phyloP scores from a whole-genome alignment of 1,140 invertebrate species.

The Cepaea nemoralis region DNA sequence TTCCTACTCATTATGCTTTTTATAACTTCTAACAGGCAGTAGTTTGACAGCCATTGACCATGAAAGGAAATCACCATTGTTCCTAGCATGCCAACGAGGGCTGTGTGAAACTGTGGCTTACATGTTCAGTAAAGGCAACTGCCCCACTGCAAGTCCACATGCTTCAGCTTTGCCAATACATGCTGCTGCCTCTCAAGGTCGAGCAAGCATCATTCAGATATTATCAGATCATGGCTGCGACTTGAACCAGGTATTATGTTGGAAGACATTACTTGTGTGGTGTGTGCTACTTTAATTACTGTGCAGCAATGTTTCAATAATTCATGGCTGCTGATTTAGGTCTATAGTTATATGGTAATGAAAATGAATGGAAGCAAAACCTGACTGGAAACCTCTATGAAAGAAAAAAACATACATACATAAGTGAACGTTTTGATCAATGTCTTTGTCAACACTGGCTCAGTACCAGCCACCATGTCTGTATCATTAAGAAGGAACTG shows the following conservation, averaged over 20 bases:
- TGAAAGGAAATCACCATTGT: slow-evolving; percentile 60
- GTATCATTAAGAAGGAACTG: no score
- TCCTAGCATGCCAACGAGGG: slow-evolving; percentile 65
- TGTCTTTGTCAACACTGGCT: no score
- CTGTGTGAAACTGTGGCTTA: slow-evolving; percentile 55
- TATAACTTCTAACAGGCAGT: slow-evolving; percentile 60
- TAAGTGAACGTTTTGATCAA: no score
- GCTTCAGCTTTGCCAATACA: slow-evolving; percentile 59
- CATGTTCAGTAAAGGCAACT: slow-evolving; percentile 53
- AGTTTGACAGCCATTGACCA: slow-evolving; percentile 59
- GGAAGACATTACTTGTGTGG: neutral
- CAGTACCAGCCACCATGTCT: no score
- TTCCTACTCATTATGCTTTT: neutral
- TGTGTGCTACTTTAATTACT: neutral
- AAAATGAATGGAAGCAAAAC: no score
- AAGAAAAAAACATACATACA: no score
- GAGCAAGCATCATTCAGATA: slow-evolving; percentile 53
- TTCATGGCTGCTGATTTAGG: no score
- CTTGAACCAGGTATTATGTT: slow-evolving; percentile 62
- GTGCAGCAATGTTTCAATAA: no score
- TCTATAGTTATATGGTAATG: no score
- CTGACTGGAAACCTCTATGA: no score
- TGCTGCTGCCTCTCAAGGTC: slow-evolving; percentile 59
- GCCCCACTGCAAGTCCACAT: slow-evolving; percentile 44
- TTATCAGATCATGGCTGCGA: slow-evolving; percentile 64